Percentiles rank a stretch among this genome's conserved stretches.
Evolutionary conservation across 1,140 invertebrate species (phyloP).

Genomic region (Gonioctena quinquepunctata): DNA sequence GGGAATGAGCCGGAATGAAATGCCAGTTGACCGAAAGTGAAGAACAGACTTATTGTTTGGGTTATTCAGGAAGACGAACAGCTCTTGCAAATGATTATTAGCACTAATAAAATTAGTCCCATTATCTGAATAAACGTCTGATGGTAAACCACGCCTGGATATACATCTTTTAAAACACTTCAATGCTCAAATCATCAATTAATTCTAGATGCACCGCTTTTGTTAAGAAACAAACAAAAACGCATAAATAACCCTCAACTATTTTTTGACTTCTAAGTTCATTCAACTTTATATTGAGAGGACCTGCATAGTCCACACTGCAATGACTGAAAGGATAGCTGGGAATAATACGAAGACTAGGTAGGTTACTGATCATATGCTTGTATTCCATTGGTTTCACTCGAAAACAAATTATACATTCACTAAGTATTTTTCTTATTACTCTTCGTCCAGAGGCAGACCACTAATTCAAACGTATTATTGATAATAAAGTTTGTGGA

Average conservation of each 20-base stretch:
- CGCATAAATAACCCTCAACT: constrained; percentile 27
- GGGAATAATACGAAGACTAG: constrained; percentile 35
- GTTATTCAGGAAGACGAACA: neutral
- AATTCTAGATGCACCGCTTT: constrained; percentile 56
- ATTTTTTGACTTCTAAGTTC: constrained; percentile 33
- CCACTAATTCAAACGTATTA: constrained; percentile 40
- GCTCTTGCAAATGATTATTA: neutral
- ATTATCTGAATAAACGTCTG: constrained; percentile 49
- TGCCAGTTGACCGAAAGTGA: constrained; percentile 37
- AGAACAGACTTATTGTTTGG: constrained; percentile 1
- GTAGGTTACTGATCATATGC: constrained; percentile 28
- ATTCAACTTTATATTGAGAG: constrained; percentile 48
- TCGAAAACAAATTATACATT: constrained; percentile 13
- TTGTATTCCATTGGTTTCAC: neutral
- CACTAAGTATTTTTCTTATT: constrained; percentile 22
- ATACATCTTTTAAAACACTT: constrained; percentile 51
- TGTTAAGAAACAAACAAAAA: constrained; percentile 33
- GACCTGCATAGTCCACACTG: constrained; percentile 41
- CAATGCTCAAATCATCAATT: constrained; percentile 48
- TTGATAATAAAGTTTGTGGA: constrained; percentile 31
- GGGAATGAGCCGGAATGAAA: constrained; percentile 43
- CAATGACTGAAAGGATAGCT: constrained; percentile 7
- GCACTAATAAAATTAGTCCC: constrained; percentile 53
- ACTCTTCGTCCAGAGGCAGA: constrained; percentile 23
- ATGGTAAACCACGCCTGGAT: constrained; percentile 40